phyloP scores from a whole-genome alignment of 2,888 invertebrate genomes.

The Pyrochroa serraticornis region DNA sequence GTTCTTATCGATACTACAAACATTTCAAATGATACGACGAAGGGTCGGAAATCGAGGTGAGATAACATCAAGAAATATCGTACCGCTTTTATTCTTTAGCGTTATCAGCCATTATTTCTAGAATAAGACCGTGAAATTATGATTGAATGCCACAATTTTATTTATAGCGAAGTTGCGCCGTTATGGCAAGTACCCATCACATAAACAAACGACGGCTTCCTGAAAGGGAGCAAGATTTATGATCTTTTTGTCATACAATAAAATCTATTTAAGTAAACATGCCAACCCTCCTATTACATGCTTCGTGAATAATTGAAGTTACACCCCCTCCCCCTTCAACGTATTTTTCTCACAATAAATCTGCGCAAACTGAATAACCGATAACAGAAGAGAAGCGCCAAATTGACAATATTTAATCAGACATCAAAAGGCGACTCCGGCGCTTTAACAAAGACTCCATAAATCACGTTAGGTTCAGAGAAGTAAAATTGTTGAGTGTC shows the following conservation, averaged over 20 bases:
- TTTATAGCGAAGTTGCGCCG: slow-evolving; percentile 7
- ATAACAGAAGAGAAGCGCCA: slow-evolving; percentile 24
- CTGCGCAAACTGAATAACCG: slow-evolving; percentile 27
- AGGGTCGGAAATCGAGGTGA: slow-evolving; percentile 2
- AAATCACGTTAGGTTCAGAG: slow-evolving; percentile 38
- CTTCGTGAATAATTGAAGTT: slow-evolving; percentile 21
- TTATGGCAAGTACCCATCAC: background rate
- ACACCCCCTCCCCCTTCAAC: background rate
- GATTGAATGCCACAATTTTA: slow-evolving; percentile 10
- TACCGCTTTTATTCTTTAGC: no score
- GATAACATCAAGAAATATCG: slow-evolving; percentile 14
- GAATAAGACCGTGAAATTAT: background rate
- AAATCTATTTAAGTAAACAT: slow-evolving; percentile 29
- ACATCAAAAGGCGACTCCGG: slow-evolving; percentile 39
- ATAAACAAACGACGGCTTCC: slow-evolving; percentile 13
- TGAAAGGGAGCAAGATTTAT: slow-evolving; percentile 24
- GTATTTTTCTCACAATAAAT: slow-evolving; percentile 25
- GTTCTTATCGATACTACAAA: no score
- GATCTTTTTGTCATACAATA: slow-evolving; percentile 22
- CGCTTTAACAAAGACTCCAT: slow-evolving; percentile 37
- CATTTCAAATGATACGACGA: slow-evolving; percentile 14
- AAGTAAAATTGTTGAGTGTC: slow-evolving; percentile 34
- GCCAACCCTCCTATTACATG: slow-evolving; percentile 16
- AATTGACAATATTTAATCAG: slow-evolving; percentile 39
- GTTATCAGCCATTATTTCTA: no score